Percentiles rank a stretch among this genome's conserved stretches.
Evolutionary conservation across 2,113 vertebrate genomes (phyloP).

Genomic region (Microcebus lehilahytsara): DNA sequence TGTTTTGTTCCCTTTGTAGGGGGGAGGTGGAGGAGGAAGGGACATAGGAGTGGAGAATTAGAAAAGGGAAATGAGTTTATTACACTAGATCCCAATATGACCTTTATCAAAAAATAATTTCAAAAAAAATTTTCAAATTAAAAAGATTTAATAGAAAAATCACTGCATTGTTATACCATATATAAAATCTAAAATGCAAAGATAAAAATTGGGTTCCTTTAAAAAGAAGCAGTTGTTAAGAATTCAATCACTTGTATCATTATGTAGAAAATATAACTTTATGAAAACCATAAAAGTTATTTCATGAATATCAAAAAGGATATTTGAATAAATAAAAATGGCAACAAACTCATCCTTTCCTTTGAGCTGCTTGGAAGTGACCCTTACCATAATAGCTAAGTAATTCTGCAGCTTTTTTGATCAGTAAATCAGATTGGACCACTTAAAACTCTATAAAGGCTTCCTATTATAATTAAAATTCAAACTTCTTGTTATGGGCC

Average conservation of each 20-base stretch:
- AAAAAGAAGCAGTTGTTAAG: background rate
- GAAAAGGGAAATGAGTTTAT: background rate
- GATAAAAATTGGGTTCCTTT: background rate
- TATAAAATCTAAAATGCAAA: conserved; percentile 31
- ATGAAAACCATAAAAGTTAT: background rate
- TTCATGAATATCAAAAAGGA: background rate
- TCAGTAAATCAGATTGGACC: background rate
- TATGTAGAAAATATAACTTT: background rate
- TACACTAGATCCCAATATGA: background rate
- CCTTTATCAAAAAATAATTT: conserved; percentile 3
- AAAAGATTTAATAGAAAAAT: conserved; percentile 30
- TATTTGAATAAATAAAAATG: background rate
- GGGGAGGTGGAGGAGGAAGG: background rate
- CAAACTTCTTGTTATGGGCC: background rate
- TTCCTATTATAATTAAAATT: background rate
- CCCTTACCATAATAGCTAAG: background rate
- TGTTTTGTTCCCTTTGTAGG: rapidly evolving
- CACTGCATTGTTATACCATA: background rate
- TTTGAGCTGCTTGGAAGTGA: background rate
- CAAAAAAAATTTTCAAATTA: conserved; percentile 25
- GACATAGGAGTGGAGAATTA: background rate
- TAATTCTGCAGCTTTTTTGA: background rate
- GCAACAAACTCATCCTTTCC: background rate
- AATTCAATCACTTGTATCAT: background rate
- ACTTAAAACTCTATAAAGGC: background rate